These are phyloP conservation scores for Pheosia tremula DNA, from an alignment of 2,888 invertebrate genomes.

Conservation along the genomic window DNA sequence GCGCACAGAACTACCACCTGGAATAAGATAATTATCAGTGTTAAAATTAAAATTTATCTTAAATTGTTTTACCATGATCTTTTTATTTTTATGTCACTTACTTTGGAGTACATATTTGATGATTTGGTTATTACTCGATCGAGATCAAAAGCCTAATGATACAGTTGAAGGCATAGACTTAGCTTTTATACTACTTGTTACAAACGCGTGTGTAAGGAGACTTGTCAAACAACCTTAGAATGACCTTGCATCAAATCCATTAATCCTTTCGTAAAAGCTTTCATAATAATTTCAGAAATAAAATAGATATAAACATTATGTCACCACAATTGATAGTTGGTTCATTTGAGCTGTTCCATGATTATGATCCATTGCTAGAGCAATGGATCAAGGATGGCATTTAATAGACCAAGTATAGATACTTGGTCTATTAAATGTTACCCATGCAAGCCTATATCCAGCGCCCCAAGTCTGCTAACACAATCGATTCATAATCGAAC, in stretches of 20 bases:
- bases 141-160: conserved; percentile 13
- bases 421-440: too few relatives aligned
- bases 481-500: too few relatives aligned
- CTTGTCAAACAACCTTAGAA: conserved; percentile 1
- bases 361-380: too few relatives aligned
- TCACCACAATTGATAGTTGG: too few relatives aligned
- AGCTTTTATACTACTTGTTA: conserved; percentile 8
- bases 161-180: conserved; percentile 10
- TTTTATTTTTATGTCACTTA: conserved; percentile 16
- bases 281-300: neutral
- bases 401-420: too few relatives aligned
- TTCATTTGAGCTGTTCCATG: too few relatives aligned
- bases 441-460: too few relatives aligned
- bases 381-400: too few relatives aligned
- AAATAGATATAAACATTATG: conserved; percentile 20
- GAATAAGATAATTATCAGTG: neutral
- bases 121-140: conserved; percentile 7
- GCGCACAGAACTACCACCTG: conserved; percentile 43
- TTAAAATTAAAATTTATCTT: neutral
- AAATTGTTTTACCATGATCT: too few relatives aligned
- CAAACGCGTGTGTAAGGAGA: neutral
- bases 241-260: conserved; percentile 3
- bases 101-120: conserved; percentile 42
- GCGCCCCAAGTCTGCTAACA: too few relatives aligned
- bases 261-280: conserved; percentile 2